Evolutionary conservation across 2,888 invertebrate species (phyloP).

Genomic region (Andricus quercusramuli): DNA sequence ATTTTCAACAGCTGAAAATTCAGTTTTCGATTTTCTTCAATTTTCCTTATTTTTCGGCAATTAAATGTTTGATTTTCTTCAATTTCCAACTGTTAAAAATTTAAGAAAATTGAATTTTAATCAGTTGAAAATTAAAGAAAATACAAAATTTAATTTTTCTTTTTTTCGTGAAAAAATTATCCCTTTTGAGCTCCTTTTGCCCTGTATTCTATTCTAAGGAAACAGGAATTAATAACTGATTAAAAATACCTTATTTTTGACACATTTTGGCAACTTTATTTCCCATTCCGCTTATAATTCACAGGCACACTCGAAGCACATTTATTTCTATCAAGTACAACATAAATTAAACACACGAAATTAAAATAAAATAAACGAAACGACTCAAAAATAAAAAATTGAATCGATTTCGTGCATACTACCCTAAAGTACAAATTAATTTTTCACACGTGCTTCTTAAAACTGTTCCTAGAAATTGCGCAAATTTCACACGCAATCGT

Average conservation of each 20-base stretch:
- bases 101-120: too few species aligned
- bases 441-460: background rate
- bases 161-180: too few species aligned
- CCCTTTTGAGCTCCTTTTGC: too few species aligned
- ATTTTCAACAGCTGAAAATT: too few species aligned
- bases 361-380: slow-evolving; percentile 6
- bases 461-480: background rate
- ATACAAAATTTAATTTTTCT: too few species aligned
- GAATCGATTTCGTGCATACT: slow-evolving; percentile 6
- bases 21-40: too few species aligned
- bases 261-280: slow-evolving; percentile 32
- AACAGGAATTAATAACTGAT: background rate
- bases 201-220: background rate
- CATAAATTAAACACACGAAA: slow-evolving; percentile 11
- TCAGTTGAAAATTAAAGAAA: too few species aligned
- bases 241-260: background rate
- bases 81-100: too few species aligned
- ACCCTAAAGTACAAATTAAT: background rate
- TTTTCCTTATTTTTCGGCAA: too few species aligned
- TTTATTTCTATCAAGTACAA: slow-evolving; percentile 28
- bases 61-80: too few species aligned
- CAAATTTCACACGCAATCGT: background rate
- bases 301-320: slow-evolving; percentile 23
- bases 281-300: slow-evolving; percentile 5
- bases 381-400: slow-evolving; percentile 1